Evolutionary conservation across 2,888 invertebrate genomes (phyloP).

Genomic region (Drosophila bunnanda): DNA sequence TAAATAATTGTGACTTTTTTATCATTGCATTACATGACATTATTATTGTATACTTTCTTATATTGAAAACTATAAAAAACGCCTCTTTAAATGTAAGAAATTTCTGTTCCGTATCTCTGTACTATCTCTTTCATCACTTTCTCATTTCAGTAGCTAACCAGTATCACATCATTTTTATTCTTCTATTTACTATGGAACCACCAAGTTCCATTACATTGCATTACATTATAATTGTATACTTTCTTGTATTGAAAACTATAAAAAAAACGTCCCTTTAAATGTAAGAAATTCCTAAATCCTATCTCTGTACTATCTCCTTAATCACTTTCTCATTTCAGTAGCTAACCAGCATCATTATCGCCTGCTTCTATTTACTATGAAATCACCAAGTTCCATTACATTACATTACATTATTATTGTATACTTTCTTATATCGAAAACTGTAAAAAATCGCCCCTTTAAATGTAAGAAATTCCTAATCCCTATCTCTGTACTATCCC

Average conservation of each 20-base stretch:
- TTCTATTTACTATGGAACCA: neutral
- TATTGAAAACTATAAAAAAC: neutral
- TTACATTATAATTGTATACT: too few species aligned
- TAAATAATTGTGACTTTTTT: too few species aligned
- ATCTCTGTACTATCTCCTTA: neutral
- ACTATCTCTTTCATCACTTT: neutral
- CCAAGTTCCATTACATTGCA: too few species aligned
- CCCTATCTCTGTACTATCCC: neutral
- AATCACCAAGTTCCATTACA: too few species aligned
- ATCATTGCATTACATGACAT: too few species aligned
- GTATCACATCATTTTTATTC: neutral
- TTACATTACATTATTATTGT: too few species aligned
- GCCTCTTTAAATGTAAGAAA: neutral
- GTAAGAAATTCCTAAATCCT: neutral
- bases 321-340: neutral
- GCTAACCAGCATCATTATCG: neutral
- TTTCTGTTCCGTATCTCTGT: neutral
- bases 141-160: neutral
- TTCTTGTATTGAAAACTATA: neutral
- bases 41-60: too few species aligned
- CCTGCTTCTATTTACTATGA: neutral
- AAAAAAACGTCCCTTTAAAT: neutral
- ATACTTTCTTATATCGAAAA: too few species aligned
- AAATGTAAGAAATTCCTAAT: neutral
- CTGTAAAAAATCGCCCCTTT: neutral